These are phyloP conservation scores for Blera fallax DNA, from an alignment of 2,888 invertebrate species.

Conservation along the genomic window DNA sequence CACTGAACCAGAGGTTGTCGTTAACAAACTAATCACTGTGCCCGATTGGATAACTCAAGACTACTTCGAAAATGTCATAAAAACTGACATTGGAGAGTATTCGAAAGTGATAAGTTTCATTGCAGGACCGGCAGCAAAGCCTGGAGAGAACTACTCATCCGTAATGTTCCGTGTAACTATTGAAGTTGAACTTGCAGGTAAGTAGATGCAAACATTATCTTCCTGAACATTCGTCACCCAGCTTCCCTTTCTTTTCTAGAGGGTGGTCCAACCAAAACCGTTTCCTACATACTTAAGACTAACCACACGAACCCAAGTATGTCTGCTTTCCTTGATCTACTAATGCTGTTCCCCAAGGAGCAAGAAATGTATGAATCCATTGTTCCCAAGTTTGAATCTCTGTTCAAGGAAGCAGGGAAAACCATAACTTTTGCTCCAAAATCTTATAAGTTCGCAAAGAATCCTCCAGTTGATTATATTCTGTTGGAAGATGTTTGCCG, in stretches of 20 bases:
- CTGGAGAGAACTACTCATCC: constrained; percentile 77
- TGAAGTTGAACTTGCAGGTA: constrained; percentile 77
- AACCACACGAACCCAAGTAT: constrained; percentile 75
- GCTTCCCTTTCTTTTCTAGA: constrained; percentile 58
- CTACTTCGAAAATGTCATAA: constrained; percentile 76
- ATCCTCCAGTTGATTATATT: constrained; percentile 76
- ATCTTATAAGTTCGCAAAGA: constrained; percentile 76
- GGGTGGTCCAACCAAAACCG: constrained; percentile 73
- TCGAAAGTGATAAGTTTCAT: constrained; percentile 74
- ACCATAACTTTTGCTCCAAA: constrained; percentile 77
- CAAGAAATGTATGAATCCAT: constrained; percentile 78
- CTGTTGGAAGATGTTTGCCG: constrained; percentile 78
- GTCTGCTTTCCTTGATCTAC: constrained; percentile 74
- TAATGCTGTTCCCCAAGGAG: constrained; percentile 77
- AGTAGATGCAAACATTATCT: neutral
- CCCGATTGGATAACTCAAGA: constrained; percentile 76
- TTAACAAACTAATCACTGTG: neutral
- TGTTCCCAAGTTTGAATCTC: constrained; percentile 78
- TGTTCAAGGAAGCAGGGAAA: constrained; percentile 77
- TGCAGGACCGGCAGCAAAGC: constrained; percentile 60
- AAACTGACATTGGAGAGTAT: constrained; percentile 75
- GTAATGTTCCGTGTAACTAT: constrained; percentile 77
- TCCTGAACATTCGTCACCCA: too few relatives aligned
- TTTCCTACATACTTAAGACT: constrained; percentile 77
- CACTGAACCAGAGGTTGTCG: neutral